Evolutionary conservation across 2,113 vertebrate species (phyloP).

Genomic region (Melanostigma gelatinosum): DNA sequence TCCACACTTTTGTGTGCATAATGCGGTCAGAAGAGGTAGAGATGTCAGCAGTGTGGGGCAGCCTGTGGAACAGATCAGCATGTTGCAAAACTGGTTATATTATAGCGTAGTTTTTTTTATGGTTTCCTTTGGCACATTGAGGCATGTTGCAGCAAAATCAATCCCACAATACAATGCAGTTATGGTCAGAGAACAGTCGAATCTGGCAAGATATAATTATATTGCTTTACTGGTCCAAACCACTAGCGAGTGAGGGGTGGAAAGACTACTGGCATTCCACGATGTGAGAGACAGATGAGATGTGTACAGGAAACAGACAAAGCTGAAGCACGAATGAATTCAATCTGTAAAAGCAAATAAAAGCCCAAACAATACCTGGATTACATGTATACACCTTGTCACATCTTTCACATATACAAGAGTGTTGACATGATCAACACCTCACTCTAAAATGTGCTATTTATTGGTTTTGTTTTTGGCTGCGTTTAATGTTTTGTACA

Average conservation of each 20-base stretch:
- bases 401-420: neutral
- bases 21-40: constrained; percentile 17
- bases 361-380: neutral
- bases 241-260: constrained; percentile 51
- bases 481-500: constrained; percentile 22
- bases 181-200: constrained; percentile 9
- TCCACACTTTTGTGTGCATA: constrained; percentile 21
- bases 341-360: neutral
- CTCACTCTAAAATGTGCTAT: constrained; percentile 9
- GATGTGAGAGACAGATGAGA: constrained; percentile 36
- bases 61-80: constrained; percentile 44
- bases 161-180: constrained; percentile 22
- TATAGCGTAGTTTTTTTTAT: constrained; percentile 24
- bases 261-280: constrained; percentile 49
- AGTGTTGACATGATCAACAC: constrained; percentile 21
- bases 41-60: constrained; percentile 27
- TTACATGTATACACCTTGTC: neutral
- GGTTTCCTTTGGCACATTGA: constrained; percentile 49
- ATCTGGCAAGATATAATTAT: constrained; percentile 18
- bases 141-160: constrained; percentile 45
- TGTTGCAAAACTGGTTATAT: constrained; percentile 29
- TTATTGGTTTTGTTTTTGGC: constrained; percentile 40
- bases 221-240: constrained; percentile 46
- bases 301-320: constrained; percentile 42
- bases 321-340: constrained; percentile 10